Base-by-base conservation (phyloP, 2,888 invertebrate species). In the Ditylenchus weischeri region DNA sequence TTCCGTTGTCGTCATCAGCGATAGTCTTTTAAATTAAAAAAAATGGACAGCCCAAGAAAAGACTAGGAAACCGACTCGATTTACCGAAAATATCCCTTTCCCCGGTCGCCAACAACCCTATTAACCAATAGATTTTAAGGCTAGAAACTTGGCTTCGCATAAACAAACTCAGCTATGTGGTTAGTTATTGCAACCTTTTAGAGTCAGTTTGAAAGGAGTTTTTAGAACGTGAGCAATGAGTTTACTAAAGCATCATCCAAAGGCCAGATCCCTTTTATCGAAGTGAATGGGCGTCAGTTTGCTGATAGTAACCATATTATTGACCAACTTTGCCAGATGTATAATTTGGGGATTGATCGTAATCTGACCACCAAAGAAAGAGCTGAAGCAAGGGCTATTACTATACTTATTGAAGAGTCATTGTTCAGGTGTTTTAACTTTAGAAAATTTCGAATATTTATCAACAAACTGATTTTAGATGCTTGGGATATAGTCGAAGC, bases 241-340 rank as follows among this genome's bases (percentile, higher is more conserved):
- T 75, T 79, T 71, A 72, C 66, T 18, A 75, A 72, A 61, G 71
- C 57, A 57, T 80, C 80, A 0, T 29, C 74, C 35, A 76, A 77
- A 35, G 79, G 79, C 7, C 80, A 79, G 84, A 87, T 94, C 80
- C 95, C 94, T 48, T 95, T 94, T 86, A 88, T 95, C 76, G 93
- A 94, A 85, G 61, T 72, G 47, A 94, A 95, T 84, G 94, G 93
- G 57, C 91, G 92, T 83, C 92, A 94, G 86, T 89, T 93, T 75
- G 90, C 92, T 62, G 94, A 94, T 86, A 92, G 92, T 83, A 88
- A 90, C 74, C 89, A 92, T 80, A 92, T 93, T 83, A 90, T 94
- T 11, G 76, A 78, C 13, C 35, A 66, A 38, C 71, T 79, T 8
- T 57, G 60, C 57, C 64, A 72, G 62, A 69, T 59, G 57, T 72